Evolutionary conservation across 2,888 invertebrate species (phyloP).

Genomic region (Acleris literana): DNA sequence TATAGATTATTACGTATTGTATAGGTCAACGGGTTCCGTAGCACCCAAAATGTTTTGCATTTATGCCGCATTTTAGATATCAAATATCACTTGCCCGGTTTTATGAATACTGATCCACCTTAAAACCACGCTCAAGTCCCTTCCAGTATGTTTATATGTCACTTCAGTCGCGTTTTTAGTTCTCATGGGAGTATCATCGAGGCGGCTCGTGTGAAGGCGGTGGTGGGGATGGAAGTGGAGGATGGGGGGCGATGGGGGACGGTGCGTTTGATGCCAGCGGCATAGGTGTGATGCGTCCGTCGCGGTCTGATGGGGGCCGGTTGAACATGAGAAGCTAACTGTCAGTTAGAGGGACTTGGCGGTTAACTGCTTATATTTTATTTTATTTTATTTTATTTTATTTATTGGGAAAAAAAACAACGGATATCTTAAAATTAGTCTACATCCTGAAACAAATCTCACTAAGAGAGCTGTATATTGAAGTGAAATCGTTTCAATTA

Average conservation of each 20-base stretch:
- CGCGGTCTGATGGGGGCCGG: slow-evolving; percentile 30
- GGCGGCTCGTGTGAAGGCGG: slow-evolving; percentile 70
- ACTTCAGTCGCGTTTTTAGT: slow-evolving; percentile 55
- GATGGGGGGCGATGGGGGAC: slow-evolving; percentile 41
- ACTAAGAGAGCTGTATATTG: no score
- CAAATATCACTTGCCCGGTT: no score
- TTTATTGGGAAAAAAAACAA: no score
- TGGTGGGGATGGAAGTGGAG: slow-evolving; percentile 40
- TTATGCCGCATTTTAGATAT: no score
- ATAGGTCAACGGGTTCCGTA: no score
- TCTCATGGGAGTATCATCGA: slow-evolving; percentile 71
- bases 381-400: no score
- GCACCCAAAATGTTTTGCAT: no score
- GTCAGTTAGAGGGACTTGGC: slow-evolving; percentile 2
- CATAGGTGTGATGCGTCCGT: slow-evolving; percentile 73
- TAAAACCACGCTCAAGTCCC: slow-evolving; percentile 34
- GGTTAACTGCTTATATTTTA: neutral
- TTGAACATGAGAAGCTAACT: slow-evolving; percentile 4
- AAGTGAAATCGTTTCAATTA: neutral
- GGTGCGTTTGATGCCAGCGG: slow-evolving; percentile 67
- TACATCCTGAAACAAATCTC: no score
- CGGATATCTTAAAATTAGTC: no score
- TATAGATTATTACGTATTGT: no score
- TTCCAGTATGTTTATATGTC: slow-evolving; percentile 53
- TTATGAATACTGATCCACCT: no score